Base-by-base conservation (phyloP, 2,113 vertebrate species). In the Scophthalmus maximus region DNA sequence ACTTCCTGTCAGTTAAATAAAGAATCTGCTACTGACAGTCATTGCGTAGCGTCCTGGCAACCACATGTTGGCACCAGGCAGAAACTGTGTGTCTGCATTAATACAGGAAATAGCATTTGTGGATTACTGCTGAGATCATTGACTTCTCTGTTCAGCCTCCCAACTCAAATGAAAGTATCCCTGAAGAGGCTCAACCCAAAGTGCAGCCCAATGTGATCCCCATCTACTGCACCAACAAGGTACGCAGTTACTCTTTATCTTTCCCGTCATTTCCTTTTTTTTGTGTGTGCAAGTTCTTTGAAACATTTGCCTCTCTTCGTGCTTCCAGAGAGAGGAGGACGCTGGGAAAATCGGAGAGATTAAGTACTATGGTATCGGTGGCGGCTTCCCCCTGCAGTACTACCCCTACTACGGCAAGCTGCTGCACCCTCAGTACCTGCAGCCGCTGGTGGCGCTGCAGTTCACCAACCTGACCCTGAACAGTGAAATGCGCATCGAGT, bases 361-460 rank as follows among this genome's bases (percentile, higher is more conserved):
- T 50, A 94, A 95, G 62, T 98, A 97, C 81, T 94, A 91, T 0
- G 96, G 97, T 15, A 93, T 99, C 73, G 93, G 78, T 1, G 26
- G 71, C 0, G 98, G 97, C 20, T 99, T 98, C 53, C 96, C 95
- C 6, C 91, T 99, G 82, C 96, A 98, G 91, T 99, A 98, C 74
- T 99, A 99, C 64, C 98, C 98, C 0, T 99, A 99, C 91, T 98
- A 99, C 0, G 97, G 98, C 72, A 97, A 95, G 86, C 93, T 95
- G 58, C 94, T 98, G 73, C 98, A 99, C 83, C 94, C 95, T 0
- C 82, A 93, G 7, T 99, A 99, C 92, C 91, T 96, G 81, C 98
- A 99, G 92, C 98, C 97, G 0, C 95, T 99, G 82, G 90, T 99
- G 90, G 98, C 96, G 0, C 90, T 99, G 65, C 96, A 98, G 88